Conservation (phyloP, 2,797 vertebrate genomes). For the Nyctibius grandis region DNA sequence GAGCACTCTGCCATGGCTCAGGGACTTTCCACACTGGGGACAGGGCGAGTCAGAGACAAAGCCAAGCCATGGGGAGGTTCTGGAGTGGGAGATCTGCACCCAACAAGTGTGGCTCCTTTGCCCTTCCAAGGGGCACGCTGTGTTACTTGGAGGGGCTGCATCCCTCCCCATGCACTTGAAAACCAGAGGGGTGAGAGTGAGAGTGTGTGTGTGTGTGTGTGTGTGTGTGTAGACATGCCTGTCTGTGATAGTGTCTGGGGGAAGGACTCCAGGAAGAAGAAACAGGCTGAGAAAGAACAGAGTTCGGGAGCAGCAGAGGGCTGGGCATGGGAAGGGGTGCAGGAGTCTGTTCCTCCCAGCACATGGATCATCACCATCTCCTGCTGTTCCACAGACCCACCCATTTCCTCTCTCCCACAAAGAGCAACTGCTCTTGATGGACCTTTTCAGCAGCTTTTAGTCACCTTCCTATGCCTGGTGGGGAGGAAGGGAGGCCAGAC, state of each 20-base stretch:
- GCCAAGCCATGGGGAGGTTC: not conserved
- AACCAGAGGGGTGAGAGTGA: not conserved
- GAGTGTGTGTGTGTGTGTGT: not conserved
- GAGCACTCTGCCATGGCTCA: rapidly evolving
- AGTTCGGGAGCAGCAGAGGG: not conserved
- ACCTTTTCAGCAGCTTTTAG: not conserved
- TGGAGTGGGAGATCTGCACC: not conserved
- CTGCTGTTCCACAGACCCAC: not conserved
- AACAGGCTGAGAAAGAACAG: not conserved
- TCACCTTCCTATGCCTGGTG: not conserved
- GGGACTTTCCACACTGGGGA: not conserved
- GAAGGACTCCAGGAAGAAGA: not conserved
- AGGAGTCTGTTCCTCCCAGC: not conserved
- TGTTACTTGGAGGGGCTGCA: not conserved
- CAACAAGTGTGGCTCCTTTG: not conserved
- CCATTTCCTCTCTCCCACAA: not conserved
- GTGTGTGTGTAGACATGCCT: too few species aligned
- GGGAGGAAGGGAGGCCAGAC: not conserved
- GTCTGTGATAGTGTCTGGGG: not conserved
- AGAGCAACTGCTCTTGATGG: not conserved
- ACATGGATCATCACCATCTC: not conserved
- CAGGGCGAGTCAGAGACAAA: not conserved
- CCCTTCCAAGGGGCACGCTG: not conserved
- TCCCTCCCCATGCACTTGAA: not conserved
- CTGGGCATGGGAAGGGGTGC: not conserved